These are phyloP conservation scores for Eupithecia vulgata DNA, from an alignment of 2,888 invertebrate genomes.

Conservation along the genomic window DNA sequence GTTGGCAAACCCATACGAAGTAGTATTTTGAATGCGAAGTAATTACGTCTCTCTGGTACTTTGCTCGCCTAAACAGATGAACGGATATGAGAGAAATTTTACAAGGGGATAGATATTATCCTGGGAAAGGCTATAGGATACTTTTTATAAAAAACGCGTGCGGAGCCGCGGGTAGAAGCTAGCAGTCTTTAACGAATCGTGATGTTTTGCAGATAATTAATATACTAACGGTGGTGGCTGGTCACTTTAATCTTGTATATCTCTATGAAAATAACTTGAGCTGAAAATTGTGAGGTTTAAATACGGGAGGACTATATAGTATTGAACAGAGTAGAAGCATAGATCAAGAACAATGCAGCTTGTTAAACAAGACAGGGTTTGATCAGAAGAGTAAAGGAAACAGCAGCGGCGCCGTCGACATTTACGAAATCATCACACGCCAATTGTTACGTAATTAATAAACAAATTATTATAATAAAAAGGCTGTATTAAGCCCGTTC, in stretches of 20 bases:
- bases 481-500: background rate
- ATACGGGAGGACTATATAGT: background rate
- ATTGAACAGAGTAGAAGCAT: background rate
- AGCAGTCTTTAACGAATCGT: background rate
- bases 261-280: too few species aligned
- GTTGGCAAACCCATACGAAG: background rate
- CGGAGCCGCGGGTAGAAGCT: too few species aligned
- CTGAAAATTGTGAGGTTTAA: background rate
- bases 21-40: background rate
- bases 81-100: background rate
- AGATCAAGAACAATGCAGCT: background rate
- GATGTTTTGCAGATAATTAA: background rate
- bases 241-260: too few species aligned
- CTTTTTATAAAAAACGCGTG: background rate
- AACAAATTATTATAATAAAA: slow-evolving; percentile 23
- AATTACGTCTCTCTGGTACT: background rate
- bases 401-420: background rate
- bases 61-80: background rate
- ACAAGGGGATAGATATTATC: background rate
- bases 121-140: background rate
- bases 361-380: background rate
- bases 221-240: too few species aligned
- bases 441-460: slow-evolving; percentile 22
- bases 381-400: background rate
- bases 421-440: slow-evolving; percentile 21